Conservation (phyloP, 2,113 vertebrate species). For the Nansenia antarctica region DNA sequence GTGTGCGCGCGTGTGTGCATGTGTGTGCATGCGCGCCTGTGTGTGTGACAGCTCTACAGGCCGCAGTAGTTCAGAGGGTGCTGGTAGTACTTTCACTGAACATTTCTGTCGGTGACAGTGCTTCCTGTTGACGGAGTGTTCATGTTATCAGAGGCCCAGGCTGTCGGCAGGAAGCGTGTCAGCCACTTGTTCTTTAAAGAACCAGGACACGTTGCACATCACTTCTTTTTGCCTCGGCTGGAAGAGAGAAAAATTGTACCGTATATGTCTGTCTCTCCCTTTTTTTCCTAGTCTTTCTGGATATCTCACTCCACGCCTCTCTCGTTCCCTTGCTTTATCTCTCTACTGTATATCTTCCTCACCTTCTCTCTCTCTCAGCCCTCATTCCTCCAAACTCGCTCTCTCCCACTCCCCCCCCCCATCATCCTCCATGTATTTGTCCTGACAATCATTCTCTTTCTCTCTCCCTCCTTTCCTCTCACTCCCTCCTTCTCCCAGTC, state of each 20-base stretch:
- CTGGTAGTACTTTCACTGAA: neutral
- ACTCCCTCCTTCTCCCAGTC: neutral
- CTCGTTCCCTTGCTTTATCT: no score
- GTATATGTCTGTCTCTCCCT: neutral
- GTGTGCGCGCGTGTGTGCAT: neutral
- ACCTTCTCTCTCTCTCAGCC: neutral
- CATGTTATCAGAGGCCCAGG: conserved; percentile 75
- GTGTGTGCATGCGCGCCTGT: neutral
- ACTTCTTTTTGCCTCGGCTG: conserved; percentile 45
- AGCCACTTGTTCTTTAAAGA: conserved; percentile 76
- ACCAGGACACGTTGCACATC: conserved; percentile 73
- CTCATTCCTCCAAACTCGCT: neutral
- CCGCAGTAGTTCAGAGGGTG: no score
- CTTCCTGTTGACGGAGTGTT: conserved; percentile 53
- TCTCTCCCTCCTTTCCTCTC: neutral
- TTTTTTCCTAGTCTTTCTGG: no score
- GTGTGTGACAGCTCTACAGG: no score
- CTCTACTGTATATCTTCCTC: neutral
- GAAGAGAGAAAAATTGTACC: neutral
- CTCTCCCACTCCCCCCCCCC: neutral
- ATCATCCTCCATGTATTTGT: neutral
- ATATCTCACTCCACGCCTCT: no score
- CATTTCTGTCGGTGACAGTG: conserved; percentile 30
- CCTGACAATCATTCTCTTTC: neutral
- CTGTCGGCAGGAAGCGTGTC: conserved; percentile 77